A percentile compares a stretch with the other conserved stretches of the same genome.
Conservation (phyloP, 2,888 invertebrate species). For the Archips xylosteana region DNA sequence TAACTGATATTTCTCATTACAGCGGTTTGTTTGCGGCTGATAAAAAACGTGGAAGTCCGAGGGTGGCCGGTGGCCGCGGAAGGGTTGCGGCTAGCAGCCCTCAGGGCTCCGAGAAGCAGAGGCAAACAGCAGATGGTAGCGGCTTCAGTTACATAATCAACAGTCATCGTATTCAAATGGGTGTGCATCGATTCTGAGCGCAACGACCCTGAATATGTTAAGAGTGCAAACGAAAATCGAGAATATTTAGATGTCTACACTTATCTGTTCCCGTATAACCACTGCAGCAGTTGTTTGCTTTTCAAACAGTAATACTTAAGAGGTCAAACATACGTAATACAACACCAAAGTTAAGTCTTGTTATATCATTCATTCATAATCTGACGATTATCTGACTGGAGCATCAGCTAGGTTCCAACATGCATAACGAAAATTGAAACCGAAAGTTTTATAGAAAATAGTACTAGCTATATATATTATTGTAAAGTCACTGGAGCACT, state of each 20-base stretch:
- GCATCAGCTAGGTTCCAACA: slow-evolving; percentile 52
- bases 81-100: slow-evolving; percentile 68
- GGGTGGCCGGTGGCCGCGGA: slow-evolving; percentile 73
- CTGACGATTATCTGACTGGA: slow-evolving; percentile 36
- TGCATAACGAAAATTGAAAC: slow-evolving; percentile 67
- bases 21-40: slow-evolving; percentile 72
- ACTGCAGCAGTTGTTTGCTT: slow-evolving; percentile 12
- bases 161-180: slow-evolving; percentile 79
- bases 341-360: slow-evolving; percentile 13
- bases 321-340: not conserved
- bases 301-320: not conserved
- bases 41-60: slow-evolving; percentile 75
- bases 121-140: slow-evolving; percentile 79
- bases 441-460: slow-evolving; percentile 75
- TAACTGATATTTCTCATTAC: slow-evolving; percentile 84
- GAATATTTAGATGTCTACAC: slow-evolving; percentile 15
- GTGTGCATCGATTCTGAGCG: slow-evolving; percentile 59
- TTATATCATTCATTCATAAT: slow-evolving; percentile 39
- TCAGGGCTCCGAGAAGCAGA: slow-evolving; percentile 59
- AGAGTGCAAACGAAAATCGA: slow-evolving; percentile 46
- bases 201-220: slow-evolving; percentile 47
- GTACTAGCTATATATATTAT: slow-evolving; percentile 65
- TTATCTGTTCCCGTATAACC: slow-evolving; percentile 32
- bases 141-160: slow-evolving; percentile 81
- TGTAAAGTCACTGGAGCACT: slow-evolving; percentile 79